phyloP scores from a whole-genome alignment of 2,888 invertebrate species.

The Ochropleura plecta region DNA sequence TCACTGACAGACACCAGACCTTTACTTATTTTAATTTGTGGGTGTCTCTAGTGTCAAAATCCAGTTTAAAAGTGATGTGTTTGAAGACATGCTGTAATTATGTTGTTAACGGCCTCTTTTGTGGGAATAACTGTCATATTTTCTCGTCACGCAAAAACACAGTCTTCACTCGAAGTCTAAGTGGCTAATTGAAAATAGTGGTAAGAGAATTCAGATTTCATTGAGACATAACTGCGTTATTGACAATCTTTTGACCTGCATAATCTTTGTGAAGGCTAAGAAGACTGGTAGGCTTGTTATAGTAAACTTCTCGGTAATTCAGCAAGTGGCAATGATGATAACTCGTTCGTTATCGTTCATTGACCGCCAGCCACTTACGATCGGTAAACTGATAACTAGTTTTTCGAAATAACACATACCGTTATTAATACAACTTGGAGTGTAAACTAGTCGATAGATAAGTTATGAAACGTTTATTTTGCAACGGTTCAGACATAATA shows the following conservation, averaged over 20 bases:
- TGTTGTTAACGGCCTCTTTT: slow-evolving; percentile 40
- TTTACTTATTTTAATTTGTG: slow-evolving; percentile 48
- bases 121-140: slow-evolving; percentile 21
- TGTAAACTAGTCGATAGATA: slow-evolving; percentile 39
- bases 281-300: slow-evolving; percentile 28
- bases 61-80: slow-evolving; percentile 36
- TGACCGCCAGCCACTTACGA: slow-evolving; percentile 66
- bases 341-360: slow-evolving; percentile 71
- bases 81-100: slow-evolving; percentile 36
- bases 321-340: slow-evolving; percentile 68
- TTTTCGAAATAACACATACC: slow-evolving; percentile 60
- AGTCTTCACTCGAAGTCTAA: slow-evolving; percentile 13
- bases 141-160: slow-evolving; percentile 37
- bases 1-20: slow-evolving; percentile 7
- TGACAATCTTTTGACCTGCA: slow-evolving; percentile 47
- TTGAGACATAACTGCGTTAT: slow-evolving; percentile 4
- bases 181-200: slow-evolving; percentile 18
- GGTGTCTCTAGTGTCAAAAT: slow-evolving; percentile 34
- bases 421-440: slow-evolving; percentile 33
- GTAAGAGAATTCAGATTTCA: slow-evolving; percentile 18
- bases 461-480: slow-evolving; percentile 58
- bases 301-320: slow-evolving; percentile 48
- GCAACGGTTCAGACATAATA: slow-evolving; percentile 45
- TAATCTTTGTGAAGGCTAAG: slow-evolving; percentile 39
- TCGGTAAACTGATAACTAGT: slow-evolving; percentile 60